These are phyloP conservation scores for Parnassius orleans DNA, from an alignment of 2,888 invertebrate genomes.

Conservation along the genomic window DNA sequence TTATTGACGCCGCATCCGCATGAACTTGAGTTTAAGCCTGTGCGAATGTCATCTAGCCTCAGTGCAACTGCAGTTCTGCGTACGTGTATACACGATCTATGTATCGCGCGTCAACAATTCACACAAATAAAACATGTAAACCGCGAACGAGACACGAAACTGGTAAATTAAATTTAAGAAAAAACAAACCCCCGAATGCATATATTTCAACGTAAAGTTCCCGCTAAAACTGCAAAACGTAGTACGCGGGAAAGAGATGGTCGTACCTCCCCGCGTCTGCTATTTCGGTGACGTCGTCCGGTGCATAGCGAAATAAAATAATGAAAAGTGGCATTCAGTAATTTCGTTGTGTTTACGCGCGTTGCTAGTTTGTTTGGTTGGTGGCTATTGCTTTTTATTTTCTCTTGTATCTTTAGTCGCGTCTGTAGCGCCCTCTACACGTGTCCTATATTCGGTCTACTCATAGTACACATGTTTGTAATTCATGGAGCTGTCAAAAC, in stretches of 20 bases:
- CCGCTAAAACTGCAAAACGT: conserved; percentile 39
- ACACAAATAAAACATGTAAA: conserved; percentile 23
- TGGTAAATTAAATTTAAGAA: conserved; percentile 39
- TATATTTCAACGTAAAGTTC: conserved; percentile 62
- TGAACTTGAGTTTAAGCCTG: conserved; percentile 75
- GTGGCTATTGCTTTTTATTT: conserved; percentile 45
- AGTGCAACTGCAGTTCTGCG: conserved; percentile 67
- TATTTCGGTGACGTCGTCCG: conserved; percentile 72
- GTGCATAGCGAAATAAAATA: conserved; percentile 76
- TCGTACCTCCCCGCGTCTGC: conserved; percentile 54
- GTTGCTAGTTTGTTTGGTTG: conserved; percentile 76
- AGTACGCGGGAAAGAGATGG: conserved; percentile 65
- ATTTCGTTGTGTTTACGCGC: conserved; percentile 79
- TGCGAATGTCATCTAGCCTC: conserved; percentile 77
- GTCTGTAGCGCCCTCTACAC: conserved; percentile 61
- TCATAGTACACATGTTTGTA: conserved; percentile 51
- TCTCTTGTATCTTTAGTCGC: conserved; percentile 42
- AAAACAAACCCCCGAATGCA: conserved; percentile 51
- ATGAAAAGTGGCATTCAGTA: conserved; percentile 80
- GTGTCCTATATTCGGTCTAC: conserved; percentile 42
- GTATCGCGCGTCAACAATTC: conserved; percentile 36
- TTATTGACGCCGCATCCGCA: conserved; percentile 68
- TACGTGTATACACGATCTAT: conserved; percentile 61
- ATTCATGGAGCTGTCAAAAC: conserved; percentile 69
- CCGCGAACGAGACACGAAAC: background rate